Evolutionary conservation across 2,888 invertebrate genomes (phyloP).

Genomic region (Busseola fusca): DNA sequence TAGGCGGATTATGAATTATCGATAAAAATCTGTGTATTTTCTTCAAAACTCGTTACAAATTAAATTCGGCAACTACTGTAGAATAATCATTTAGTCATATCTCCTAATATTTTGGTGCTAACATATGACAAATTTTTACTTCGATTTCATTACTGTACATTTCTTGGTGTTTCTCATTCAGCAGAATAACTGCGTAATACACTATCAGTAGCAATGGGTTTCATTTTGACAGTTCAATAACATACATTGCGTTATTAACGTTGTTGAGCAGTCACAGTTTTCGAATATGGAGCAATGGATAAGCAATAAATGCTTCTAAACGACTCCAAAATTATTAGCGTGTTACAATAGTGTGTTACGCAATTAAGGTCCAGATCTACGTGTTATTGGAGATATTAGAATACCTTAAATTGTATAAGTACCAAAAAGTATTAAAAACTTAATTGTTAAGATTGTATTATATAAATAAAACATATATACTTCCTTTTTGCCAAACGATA

Average conservation of each 20-base stretch:
- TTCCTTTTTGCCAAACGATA: slow-evolving; percentile 87
- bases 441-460: slow-evolving; percentile 72
- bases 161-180: slow-evolving; percentile 54
- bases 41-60: slow-evolving; percentile 24
- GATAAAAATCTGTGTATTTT: neutral
- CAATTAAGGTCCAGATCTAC: slow-evolving; percentile 27
- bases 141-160: slow-evolving; percentile 62
- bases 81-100: slow-evolving; percentile 67
- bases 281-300: too few species aligned
- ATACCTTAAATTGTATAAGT: slow-evolving; percentile 76
- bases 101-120: slow-evolving; percentile 84
- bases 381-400: slow-evolving; percentile 62
- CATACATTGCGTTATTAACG: too few species aligned
- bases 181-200: too few species aligned
- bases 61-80: slow-evolving; percentile 33
- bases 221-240: too few species aligned
- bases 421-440: slow-evolving; percentile 87
- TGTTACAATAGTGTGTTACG: too few species aligned
- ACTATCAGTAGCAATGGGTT: too few species aligned
- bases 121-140: slow-evolving; percentile 68
- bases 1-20: too few species aligned
- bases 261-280: too few species aligned
- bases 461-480: slow-evolving; percentile 76
- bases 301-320: too few species aligned
- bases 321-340: too few species aligned